Conservation (phyloP, 1,140 invertebrate species). For the Cryptotermes secundus region DNA sequence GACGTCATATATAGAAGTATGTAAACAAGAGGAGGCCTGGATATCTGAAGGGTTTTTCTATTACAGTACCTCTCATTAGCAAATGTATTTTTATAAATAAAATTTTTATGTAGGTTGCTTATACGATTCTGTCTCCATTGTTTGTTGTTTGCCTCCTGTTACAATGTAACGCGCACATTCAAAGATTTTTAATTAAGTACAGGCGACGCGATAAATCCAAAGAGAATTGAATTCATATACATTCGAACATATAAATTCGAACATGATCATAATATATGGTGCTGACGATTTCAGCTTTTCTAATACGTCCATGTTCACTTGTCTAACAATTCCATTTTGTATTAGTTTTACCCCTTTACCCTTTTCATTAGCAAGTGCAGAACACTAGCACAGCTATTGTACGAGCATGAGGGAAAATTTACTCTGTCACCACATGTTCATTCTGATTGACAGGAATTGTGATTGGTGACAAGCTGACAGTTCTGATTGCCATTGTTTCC, state of each 20-base stretch:
- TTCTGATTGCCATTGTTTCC: constrained; percentile 19
- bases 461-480: constrained; percentile 17
- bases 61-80: too few species aligned
- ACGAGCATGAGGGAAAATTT: background rate
- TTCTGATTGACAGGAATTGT: constrained; percentile 10
- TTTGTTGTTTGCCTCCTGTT: too few species aligned
- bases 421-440: constrained; percentile 3
- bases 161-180: background rate
- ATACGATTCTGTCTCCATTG: too few species aligned
- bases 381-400: background rate
- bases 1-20: too few species aligned
- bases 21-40: too few species aligned
- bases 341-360: background rate
- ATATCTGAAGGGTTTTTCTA: too few species aligned
- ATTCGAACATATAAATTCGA: too few species aligned
- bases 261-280: too few species aligned
- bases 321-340: background rate
- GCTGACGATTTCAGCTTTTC: background rate
- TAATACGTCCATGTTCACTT: background rate
- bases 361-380: constrained; percentile 1
- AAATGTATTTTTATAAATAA: too few species aligned
- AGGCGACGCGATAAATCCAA: background rate
- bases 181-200: background rate
- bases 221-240: background rate
- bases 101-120: too few species aligned